phyloP scores from a whole-genome alignment of 2,113 vertebrate genomes.

The Sigmodon hispidus region DNA sequence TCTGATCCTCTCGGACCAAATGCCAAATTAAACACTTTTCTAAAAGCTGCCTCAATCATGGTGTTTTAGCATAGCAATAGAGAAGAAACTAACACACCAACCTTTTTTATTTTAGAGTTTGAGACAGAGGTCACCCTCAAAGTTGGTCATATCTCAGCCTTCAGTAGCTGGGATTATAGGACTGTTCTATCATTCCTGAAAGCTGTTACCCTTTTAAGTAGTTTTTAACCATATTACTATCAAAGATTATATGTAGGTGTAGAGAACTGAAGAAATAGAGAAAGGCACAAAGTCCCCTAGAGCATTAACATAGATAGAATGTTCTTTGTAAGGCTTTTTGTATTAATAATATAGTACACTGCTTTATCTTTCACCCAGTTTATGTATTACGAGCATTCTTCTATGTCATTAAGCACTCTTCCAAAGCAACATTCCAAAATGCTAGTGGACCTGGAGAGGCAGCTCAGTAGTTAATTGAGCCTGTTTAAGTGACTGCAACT shows the following conservation, averaged over 20 bases:
- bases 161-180: not conserved
- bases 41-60: too few species aligned
- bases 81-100: not conserved
- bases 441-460: not conserved
- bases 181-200: not conserved
- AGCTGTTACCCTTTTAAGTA: not conserved
- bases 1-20: not conserved
- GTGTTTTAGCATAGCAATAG: not conserved
- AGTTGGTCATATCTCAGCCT: not conserved
- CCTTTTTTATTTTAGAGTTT: not conserved
- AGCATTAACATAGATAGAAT: not conserved
- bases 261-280: slow-evolving; percentile 23
- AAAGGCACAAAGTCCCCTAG: not conserved
- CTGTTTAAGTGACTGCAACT: not conserved
- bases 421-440: not conserved
- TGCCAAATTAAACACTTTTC: not conserved
- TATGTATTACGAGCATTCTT: slow-evolving; percentile 1
- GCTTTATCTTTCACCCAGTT: slow-evolving; percentile 19
- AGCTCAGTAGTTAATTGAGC: not conserved
- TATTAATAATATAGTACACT: not conserved
- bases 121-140: not conserved
- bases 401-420: not conserved
- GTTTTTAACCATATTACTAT: not conserved
- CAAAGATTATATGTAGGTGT: not conserved
- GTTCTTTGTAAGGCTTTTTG: slow-evolving; percentile 35